Percentiles rank a stretch among this genome's conserved stretches.
These are phyloP conservation scores for Coptodon rendalli DNA, from an alignment of 2,113 vertebrate genomes.

Conservation along the genomic window DNA sequence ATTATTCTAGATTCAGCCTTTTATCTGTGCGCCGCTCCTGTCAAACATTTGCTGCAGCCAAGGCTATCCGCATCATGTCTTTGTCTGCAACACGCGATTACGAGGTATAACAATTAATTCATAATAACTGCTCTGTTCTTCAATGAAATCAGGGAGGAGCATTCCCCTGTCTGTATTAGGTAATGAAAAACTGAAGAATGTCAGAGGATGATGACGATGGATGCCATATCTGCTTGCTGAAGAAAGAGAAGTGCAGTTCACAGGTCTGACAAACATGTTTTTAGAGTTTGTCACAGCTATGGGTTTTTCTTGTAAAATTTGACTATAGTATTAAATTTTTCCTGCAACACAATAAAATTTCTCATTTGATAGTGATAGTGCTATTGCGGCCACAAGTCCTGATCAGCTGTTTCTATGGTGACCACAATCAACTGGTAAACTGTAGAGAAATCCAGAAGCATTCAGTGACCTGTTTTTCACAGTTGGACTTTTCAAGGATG, in stretches of 20 bases:
- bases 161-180: background rate
- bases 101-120: background rate
- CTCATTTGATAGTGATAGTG: slow-evolving; percentile 26
- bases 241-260: background rate
- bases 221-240: background rate
- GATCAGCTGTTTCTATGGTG: slow-evolving; percentile 74
- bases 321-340: background rate
- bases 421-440: slow-evolving; percentile 59
- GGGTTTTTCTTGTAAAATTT: background rate
- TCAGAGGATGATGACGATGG: background rate
- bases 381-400: slow-evolving; percentile 44
- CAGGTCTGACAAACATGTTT: background rate
- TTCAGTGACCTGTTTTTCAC: slow-evolving; percentile 52
- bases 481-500: slow-evolving; percentile 47
- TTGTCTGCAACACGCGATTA: background rate
- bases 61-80: background rate
- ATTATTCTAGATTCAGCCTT: background rate
- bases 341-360: background rate
- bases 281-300: background rate
- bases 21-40: background rate
- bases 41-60: background rate
- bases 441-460: slow-evolving; percentile 45
- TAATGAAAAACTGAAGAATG: background rate
- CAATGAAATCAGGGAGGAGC: background rate
- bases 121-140: background rate